These are phyloP conservation scores for Triplophysa rosa DNA, from an alignment of 2,113 vertebrate species.

Conservation along the genomic window DNA sequence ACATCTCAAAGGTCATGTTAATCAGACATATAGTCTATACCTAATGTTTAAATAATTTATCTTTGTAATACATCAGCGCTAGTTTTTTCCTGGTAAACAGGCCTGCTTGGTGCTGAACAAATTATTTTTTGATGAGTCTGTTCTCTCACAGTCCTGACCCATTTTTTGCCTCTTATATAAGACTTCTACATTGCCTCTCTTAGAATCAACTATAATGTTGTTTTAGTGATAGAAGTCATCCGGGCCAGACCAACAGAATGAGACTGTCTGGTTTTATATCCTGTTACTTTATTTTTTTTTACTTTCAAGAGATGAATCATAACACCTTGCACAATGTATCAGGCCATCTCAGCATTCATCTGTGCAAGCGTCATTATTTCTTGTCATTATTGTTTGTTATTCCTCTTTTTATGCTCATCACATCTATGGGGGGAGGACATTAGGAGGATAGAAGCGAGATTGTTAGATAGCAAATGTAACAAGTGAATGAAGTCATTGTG, in stretches of 20 bases:
- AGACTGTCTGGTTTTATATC: neutral
- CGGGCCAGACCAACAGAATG: slow-evolving; percentile 16
- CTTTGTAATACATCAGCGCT: neutral
- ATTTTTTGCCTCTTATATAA: slow-evolving; percentile 32
- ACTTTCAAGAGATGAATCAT: slow-evolving; percentile 38
- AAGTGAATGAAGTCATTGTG: neutral
- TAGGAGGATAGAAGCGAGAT: neutral
- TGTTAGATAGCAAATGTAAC: neutral
- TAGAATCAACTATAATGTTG: slow-evolving; percentile 27
- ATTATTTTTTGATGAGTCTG: slow-evolving; percentile 20
- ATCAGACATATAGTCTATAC: neutral
- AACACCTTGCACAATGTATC: slow-evolving; percentile 41
- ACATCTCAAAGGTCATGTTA: neutral
- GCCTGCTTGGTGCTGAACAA: slow-evolving; percentile 21
- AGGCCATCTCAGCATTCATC: slow-evolving; percentile 33
- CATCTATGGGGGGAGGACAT: slow-evolving; percentile 22
- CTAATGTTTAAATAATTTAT: neutral
- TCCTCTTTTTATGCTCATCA: slow-evolving; percentile 25
- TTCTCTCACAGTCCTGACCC: slow-evolving; percentile 10
- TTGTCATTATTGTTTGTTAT: slow-evolving; percentile 18
- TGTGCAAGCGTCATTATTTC: slow-evolving; percentile 19
- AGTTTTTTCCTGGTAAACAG: neutral
- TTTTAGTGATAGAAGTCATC: slow-evolving; percentile 19
- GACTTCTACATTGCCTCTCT: slow-evolving; percentile 22
- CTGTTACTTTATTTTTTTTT: neutral